These are phyloP conservation scores for Crotalus viridis DNA, from an alignment of 2,113 vertebrate genomes.

Conservation along the genomic window DNA sequence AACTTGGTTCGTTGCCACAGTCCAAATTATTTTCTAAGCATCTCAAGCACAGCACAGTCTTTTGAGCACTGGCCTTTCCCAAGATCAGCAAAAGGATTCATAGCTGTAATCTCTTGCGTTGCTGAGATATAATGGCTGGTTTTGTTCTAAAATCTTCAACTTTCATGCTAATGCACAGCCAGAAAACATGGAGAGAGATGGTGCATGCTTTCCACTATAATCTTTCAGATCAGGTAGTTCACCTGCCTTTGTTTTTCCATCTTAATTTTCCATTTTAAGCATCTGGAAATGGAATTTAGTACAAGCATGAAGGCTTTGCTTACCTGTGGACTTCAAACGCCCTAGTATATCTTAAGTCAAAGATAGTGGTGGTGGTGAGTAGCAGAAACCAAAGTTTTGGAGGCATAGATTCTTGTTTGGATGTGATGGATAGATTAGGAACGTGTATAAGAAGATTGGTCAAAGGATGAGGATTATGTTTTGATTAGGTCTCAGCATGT, in stretches of 20 bases:
- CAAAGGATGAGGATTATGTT: not conserved
- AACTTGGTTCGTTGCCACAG: slow-evolving; percentile 50
- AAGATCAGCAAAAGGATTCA: slow-evolving; percentile 9
- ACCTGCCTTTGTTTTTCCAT: slow-evolving; percentile 30
- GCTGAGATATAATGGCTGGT: accelerated
- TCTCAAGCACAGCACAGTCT: slow-evolving; percentile 21
- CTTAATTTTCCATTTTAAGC: not conserved
- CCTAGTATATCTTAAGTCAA: not conserved
- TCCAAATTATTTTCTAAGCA: slow-evolving; percentile 52
- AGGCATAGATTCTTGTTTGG: not conserved
- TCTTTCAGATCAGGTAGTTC: not conserved
- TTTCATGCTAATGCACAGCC: slow-evolving; percentile 19
- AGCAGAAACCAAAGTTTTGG: not conserved
- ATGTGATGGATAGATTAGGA: not conserved
- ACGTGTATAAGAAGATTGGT: not conserved
- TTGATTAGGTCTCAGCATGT: not conserved
- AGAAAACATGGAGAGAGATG: slow-evolving; percentile 5
- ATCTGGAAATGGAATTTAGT: not conserved
- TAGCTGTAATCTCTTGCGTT: slow-evolving; percentile 31
- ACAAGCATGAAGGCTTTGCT: not conserved
- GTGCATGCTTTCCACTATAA: not conserved
- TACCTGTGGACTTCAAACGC: not conserved
- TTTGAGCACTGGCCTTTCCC: slow-evolving; percentile 26
- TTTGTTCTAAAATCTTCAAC: slow-evolving; percentile 20
- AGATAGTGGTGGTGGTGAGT: not conserved